These are phyloP conservation scores for Drosophila tsacasi DNA, from an alignment of 1,140 invertebrate species.

Conservation along the genomic window DNA sequence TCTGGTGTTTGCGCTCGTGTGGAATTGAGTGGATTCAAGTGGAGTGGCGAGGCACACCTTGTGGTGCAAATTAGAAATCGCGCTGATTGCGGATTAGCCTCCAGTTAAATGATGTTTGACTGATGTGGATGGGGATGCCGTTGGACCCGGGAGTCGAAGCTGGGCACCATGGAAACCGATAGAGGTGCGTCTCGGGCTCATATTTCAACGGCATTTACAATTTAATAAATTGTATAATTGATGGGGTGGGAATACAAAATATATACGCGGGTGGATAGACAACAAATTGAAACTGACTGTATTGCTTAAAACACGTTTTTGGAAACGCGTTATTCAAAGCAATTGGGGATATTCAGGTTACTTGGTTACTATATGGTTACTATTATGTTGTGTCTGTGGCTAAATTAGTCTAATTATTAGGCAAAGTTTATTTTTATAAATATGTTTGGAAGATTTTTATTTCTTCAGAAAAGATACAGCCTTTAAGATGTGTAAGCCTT, in stretches of 20 bases:
- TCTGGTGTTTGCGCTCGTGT: conserved; percentile 42
- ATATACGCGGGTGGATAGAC: not conserved
- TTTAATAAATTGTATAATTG: conserved; percentile 37
- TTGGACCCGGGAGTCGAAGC: conserved; percentile 5
- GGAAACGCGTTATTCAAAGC: not conserved
- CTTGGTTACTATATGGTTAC: not conserved
- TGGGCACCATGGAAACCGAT: conserved; percentile 4
- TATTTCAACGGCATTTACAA: conserved; percentile 39
- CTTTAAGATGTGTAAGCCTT: not conserved
- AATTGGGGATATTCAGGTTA: not conserved
- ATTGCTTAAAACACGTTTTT: not conserved
- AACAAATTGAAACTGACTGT: conserved; percentile 1
- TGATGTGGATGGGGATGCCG: conserved; percentile 41
- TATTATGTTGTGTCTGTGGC: too few species aligned
- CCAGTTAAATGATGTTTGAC: conserved; percentile 68
- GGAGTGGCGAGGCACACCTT: conserved; percentile 65
- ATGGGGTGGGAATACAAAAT: conserved; percentile 9
- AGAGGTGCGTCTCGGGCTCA: conserved; percentile 33
- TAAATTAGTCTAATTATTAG: too few species aligned
- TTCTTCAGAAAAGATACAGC: not conserved
- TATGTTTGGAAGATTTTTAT: not conserved
- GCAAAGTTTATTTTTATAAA: not conserved
- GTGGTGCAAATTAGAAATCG: conserved; percentile 80
- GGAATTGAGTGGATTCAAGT: conserved; percentile 50
- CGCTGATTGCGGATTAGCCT: conserved; percentile 79